Conservation (phyloP, 2,797 vertebrate genomes). For the Enteromius fasciolatus region DNA sequence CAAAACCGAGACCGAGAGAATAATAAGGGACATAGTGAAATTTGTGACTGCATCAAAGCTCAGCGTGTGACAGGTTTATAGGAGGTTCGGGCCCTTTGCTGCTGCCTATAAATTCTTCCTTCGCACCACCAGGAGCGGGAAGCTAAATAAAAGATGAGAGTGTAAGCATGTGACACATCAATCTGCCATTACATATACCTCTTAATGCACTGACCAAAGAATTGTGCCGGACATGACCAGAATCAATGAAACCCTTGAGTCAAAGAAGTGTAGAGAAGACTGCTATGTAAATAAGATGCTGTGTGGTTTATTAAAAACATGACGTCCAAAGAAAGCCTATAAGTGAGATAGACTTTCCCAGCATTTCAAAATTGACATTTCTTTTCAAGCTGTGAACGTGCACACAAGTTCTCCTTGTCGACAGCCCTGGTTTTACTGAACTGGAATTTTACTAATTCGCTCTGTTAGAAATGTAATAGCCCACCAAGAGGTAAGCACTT, state of each 20-base stretch:
- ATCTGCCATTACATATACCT: conserved; percentile 39
- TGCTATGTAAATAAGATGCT: background rate
- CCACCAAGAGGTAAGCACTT: background rate
- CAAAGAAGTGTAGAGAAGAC: background rate
- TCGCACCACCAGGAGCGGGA: conserved; percentile 18
- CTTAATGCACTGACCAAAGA: conserved; percentile 33
- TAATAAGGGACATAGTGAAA: conserved; percentile 47
- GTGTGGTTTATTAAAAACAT: conserved; percentile 11
- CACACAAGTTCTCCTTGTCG: background rate
- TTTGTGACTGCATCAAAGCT: conserved; percentile 54
- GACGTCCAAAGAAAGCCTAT: background rate
- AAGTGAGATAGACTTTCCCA: background rate
- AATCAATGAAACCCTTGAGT: conserved; percentile 10
- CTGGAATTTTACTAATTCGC: background rate
- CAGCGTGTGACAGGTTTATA: conserved; percentile 58
- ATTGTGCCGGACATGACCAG: background rate
- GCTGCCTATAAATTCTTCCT: conserved; percentile 55
- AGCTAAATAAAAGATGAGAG: conserved; percentile 66
- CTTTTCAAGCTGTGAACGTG: background rate
- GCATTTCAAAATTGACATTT: background rate
- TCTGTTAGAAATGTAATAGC: conserved; percentile 4
- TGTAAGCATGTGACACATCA: conserved; percentile 55
- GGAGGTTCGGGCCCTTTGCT: conserved; percentile 54
- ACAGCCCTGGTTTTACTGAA: conserved; percentile 17
- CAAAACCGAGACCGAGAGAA: conserved; percentile 15